Base-by-base conservation (phyloP, 2,113 vertebrate species). In the Urocitellus parryii region DNA sequence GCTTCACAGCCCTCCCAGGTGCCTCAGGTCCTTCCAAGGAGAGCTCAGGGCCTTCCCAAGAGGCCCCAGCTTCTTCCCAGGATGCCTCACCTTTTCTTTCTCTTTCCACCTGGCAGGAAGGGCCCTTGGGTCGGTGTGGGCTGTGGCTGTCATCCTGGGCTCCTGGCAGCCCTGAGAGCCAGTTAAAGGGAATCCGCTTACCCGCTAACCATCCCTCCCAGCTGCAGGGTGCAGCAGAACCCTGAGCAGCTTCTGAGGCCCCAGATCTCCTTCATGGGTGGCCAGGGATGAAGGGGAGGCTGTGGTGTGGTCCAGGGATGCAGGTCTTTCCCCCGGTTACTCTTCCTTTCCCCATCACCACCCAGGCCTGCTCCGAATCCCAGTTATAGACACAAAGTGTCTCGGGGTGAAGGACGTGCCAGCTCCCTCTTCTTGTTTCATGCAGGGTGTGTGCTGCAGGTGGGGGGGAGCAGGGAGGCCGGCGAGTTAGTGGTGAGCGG, bases 291-390 rank as follows among this genome's bases (percentile, higher is more conserved):
- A 91, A 68, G 25, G 0, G 42, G 73, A 84, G 25, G 51, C 22
- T 87, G 51, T 45, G 17, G n/a, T 68, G 1, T 58, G 84, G 78
- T 4, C n/a, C 37, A 53, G 34, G 13, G 37, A 45, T 9, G 22
- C 0, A 1, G 29, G 45, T 81, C 32, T 73, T 81, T 90, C 34
- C 84, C 88, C 9, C 8, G 32, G 29, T 17, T 34, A 10, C 17
- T 88, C 27, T 93, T 32, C 79, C 42, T 27, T 34, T 3, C 8
- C 22, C 27, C 25, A 25, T 27, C 25, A 24, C 61, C 25, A 9
- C 25, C 67, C 32, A 82, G 67, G 3, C 61, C 65, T 96, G 51
- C 79, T 90, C 39, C 87, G 90, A 88, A 51, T 79, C 78, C 27
- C 5, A 24, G 58, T 34, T 80, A 17, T 80, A 65, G 65, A 65